phyloP scores from a whole-genome alignment of 2,888 invertebrate species.

The Mythimna loreyi region DNA sequence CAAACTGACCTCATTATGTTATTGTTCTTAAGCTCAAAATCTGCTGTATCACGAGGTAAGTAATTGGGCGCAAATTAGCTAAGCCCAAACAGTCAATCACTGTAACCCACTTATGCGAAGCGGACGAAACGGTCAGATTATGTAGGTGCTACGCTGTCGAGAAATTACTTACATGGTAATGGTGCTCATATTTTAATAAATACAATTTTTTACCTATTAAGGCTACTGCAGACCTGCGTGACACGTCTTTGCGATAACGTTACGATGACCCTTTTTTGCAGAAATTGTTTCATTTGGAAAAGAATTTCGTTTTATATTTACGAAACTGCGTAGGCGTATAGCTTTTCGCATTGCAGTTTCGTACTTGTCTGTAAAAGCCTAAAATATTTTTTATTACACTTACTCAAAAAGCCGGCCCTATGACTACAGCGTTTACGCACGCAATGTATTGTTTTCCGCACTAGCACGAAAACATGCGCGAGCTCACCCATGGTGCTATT shows the following conservation, averaged over 20 bases:
- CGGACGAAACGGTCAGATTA: constrained; percentile 29
- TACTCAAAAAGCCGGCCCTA: too few relatives aligned
- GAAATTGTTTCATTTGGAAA: too few relatives aligned
- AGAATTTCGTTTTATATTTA: too few relatives aligned
- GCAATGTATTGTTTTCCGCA: too few relatives aligned
- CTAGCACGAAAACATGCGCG: too few relatives aligned
- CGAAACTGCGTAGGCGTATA: too few relatives aligned
- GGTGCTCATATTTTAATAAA: neutral
- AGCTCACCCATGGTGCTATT: too few relatives aligned
- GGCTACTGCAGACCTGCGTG: neutral
- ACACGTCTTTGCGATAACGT: too few relatives aligned
- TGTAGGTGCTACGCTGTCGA: neutral
- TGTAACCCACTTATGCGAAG: constrained; percentile 52
- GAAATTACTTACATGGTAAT: neutral
- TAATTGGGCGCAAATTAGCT: constrained; percentile 83
- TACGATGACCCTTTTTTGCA: too few relatives aligned
- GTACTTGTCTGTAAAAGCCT: neutral
- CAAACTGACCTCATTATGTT: constrained; percentile 66
- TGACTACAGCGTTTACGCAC: too few relatives aligned
- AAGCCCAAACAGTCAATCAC: constrained; percentile 79
- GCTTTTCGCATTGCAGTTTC: neutral
- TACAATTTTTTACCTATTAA: neutral
- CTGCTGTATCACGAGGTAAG: constrained; percentile 79
- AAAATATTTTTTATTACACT: too few relatives aligned
- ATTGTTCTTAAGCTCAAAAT: constrained; percentile 64